A percentile compares a stretch with the other conserved stretches of the same genome.
Conservation (phyloP, 2,797 vertebrate genomes). For the Martes flavigula region DNA sequence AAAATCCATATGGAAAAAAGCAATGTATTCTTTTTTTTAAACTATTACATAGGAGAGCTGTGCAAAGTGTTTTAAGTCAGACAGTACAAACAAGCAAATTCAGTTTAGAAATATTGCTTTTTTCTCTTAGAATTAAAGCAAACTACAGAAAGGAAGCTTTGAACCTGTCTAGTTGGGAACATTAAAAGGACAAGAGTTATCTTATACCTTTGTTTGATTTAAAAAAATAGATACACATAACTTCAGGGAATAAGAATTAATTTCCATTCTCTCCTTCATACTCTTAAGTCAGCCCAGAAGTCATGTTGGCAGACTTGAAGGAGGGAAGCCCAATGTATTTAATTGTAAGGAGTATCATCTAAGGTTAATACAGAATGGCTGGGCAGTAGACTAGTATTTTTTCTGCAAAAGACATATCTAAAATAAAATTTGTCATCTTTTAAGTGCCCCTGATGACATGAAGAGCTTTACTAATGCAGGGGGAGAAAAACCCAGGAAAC, state of each 20-base stretch:
- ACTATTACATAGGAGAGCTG: neutral
- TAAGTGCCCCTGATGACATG: neutral
- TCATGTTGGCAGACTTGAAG: neutral
- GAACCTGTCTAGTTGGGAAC: neutral
- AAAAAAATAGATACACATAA: neutral
- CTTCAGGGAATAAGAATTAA: neutral
- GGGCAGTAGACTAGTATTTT: neutral
- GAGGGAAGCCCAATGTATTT: slow-evolving; percentile 2
- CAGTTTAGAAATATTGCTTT: neutral
- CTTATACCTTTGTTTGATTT: neutral
- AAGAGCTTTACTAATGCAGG: neutral
- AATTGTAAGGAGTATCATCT: neutral
- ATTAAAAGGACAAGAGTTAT: neutral
- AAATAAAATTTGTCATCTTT: neutral
- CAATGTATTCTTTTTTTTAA: neutral
- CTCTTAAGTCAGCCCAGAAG: neutral
- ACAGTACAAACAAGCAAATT: neutral
- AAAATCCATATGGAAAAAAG: neutral
- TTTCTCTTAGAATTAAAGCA: neutral
- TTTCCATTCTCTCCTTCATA: neutral
- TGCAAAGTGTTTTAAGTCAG: neutral
- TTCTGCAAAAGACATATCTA: neutral
- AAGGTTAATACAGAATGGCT: neutral
- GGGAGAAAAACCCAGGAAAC: neutral
- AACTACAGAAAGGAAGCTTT: neutral